Conservation (phyloP, 2,888 invertebrate species). For the Deilephila porcellus region DNA sequence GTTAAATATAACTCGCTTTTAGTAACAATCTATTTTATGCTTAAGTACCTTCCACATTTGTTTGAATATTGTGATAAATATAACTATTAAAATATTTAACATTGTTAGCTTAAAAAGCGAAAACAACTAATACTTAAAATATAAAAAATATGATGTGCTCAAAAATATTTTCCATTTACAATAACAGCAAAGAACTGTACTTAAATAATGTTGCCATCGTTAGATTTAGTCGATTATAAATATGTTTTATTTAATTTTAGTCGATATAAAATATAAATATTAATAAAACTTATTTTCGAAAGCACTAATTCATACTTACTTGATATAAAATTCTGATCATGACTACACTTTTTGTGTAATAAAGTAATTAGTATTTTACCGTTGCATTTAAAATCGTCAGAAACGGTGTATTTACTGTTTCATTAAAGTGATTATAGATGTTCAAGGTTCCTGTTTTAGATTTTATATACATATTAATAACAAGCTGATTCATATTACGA, state of each 20-base stretch:
- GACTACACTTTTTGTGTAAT: not conserved
- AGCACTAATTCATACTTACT: not conserved
- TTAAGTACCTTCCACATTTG: constrained; percentile 6
- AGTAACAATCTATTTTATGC: not conserved
- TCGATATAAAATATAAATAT: not conserved
- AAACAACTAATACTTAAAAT: constrained; percentile 10
- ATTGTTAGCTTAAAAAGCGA: constrained; percentile 2
- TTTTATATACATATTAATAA: constrained; percentile 40
- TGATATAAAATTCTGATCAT: not conserved
- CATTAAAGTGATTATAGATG: not conserved
- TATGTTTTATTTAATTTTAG: constrained; percentile 15
- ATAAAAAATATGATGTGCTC: constrained; percentile 12
- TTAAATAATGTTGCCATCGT: constrained; percentile 25
- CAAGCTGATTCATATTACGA: constrained; percentile 16
- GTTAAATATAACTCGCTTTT: constrained; percentile 8
- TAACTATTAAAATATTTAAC: constrained; percentile 6
- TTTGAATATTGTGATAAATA: constrained; percentile 22
- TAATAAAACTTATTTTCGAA: not conserved
- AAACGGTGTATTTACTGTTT: constrained; percentile 9
- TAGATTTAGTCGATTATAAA: constrained; percentile 12
- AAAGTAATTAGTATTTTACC: not conserved
- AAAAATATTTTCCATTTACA: constrained; percentile 14
- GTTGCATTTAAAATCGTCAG: constrained; percentile 16
- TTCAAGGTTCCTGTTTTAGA: constrained; percentile 51
- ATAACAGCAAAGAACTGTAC: constrained; percentile 18